Conservation (phyloP, 2,113 vertebrate species). For the Tychaedon coryphoeus region DNA sequence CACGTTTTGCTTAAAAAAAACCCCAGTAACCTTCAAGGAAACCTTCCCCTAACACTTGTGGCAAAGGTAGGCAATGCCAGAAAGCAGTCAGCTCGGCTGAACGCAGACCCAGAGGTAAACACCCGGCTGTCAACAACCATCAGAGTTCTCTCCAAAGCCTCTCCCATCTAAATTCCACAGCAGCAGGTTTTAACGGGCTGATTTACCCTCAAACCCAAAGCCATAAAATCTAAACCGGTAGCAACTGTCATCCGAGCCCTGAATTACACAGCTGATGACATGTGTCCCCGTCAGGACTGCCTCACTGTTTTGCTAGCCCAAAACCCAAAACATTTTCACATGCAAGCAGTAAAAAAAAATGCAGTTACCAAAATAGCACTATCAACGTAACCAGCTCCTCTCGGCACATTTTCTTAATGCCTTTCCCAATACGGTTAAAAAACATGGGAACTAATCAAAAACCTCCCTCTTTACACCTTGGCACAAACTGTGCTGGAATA, state of each 20-base stretch:
- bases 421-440: slow-evolving; percentile 67
- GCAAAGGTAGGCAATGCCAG: slow-evolving; percentile 17
- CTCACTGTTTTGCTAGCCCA: neutral
- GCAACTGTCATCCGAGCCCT: neutral
- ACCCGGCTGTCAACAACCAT: neutral
- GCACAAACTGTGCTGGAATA: neutral
- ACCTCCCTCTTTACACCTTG: slow-evolving; percentile 20
- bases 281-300: neutral
- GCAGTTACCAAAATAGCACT: slow-evolving; percentile 63
- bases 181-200: slow-evolving; percentile 8
- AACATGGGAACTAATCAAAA: slow-evolving; percentile 29
- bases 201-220: slow-evolving; percentile 24
- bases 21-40: neutral
- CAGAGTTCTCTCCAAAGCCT: neutral
- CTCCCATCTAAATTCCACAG: neutral
- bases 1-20: neutral
- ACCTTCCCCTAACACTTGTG: neutral
- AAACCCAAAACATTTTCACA: slow-evolving; percentile 17
- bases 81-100: neutral
- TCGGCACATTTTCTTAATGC: slow-evolving; percentile 60
- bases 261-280: neutral
- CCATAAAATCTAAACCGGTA: slow-evolving; percentile 22
- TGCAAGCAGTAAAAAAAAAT: neutral
- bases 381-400: slow-evolving; percentile 40
- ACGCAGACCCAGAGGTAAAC: slow-evolving; percentile 14